Percentiles rank a stretch among this genome's conserved stretches.
Evolutionary conservation across 1,140 invertebrate genomes (phyloP).

Genomic region (Ips nitidus): DNA sequence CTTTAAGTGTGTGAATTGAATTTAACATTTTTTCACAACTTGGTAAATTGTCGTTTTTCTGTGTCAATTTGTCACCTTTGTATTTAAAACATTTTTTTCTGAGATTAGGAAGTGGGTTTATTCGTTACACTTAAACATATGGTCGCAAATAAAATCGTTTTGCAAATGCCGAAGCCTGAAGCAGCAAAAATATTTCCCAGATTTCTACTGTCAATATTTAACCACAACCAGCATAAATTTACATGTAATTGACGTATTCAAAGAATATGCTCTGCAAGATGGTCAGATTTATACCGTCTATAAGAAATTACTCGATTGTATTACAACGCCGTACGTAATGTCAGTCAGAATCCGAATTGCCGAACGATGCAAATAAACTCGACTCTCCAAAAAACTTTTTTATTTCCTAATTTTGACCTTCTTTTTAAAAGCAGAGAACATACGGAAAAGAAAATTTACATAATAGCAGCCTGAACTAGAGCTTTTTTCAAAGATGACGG

Average conservation of each 20-base stretch:
- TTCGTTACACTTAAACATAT: too few species aligned
- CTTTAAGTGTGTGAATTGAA: too few species aligned
- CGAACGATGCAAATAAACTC: slow-evolving; percentile 29
- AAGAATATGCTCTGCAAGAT: slow-evolving; percentile 24
- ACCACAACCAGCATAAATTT: slow-evolving; percentile 14
- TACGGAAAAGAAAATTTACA: slow-evolving; percentile 20
- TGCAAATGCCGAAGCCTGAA: too few species aligned
- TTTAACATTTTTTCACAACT: too few species aligned
- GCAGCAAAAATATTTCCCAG: not conserved
- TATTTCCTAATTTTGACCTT: not conserved
- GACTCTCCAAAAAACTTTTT: slow-evolving; percentile 11
- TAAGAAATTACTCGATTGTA: slow-evolving; percentile 32
- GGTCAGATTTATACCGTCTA: slow-evolving; percentile 25
- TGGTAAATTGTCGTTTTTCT: too few species aligned
- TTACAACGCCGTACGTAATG: slow-evolving; percentile 31
- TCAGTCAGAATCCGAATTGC: not conserved
- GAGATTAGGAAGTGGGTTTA: too few species aligned
- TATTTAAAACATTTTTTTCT: too few species aligned
- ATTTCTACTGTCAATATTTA: not conserved
- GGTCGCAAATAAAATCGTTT: too few species aligned
- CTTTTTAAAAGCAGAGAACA: slow-evolving; percentile 2
- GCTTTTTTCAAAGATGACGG: slow-evolving; percentile 36
- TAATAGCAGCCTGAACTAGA: slow-evolving; percentile 29
- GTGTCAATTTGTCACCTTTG: too few species aligned
- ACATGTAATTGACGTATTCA: slow-evolving; percentile 6